Percentiles rank a stretch among this genome's conserved stretches.
Evolutionary conservation across 2,888 invertebrate species (phyloP).

Genomic region (Cabera pusaria): DNA sequence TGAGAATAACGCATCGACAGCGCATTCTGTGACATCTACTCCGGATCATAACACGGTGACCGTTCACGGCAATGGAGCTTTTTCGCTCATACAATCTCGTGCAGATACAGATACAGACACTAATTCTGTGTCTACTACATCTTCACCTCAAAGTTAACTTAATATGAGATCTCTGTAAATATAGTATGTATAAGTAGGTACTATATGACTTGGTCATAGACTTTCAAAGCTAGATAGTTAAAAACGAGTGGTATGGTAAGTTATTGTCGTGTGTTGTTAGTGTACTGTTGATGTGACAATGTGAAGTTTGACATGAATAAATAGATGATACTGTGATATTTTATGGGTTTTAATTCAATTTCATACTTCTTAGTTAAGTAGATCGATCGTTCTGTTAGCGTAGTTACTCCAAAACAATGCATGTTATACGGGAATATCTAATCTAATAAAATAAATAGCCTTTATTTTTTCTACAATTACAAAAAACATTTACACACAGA

Average conservation of each 20-base stretch:
- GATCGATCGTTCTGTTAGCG: no score
- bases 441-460: no score
- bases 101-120: conserved; percentile 46
- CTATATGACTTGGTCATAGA: no score
- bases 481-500: no score
- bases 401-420: no score
- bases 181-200: background rate
- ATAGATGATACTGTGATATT: conserved; percentile 73
- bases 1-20: conserved; percentile 19
- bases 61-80: conserved; percentile 57
- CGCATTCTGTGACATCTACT: conserved; percentile 11
- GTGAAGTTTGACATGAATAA: conserved; percentile 51
- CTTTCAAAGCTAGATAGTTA: no score
- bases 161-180: conserved; percentile 22
- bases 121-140: conserved; percentile 14
- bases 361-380: no score
- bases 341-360: conserved; percentile 28
- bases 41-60: conserved; percentile 53
- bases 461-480: no score
- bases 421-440: no score
- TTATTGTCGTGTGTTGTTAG: conserved; percentile 46
- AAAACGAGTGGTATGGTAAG: no score
- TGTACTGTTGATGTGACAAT: conserved; percentile 28
- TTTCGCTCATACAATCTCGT: conserved; percentile 58
- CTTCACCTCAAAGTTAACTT: conserved; percentile 23